These are phyloP conservation scores for Myzus persicae DNA, from an alignment of 1,140 invertebrate genomes.

Conservation along the genomic window DNA sequence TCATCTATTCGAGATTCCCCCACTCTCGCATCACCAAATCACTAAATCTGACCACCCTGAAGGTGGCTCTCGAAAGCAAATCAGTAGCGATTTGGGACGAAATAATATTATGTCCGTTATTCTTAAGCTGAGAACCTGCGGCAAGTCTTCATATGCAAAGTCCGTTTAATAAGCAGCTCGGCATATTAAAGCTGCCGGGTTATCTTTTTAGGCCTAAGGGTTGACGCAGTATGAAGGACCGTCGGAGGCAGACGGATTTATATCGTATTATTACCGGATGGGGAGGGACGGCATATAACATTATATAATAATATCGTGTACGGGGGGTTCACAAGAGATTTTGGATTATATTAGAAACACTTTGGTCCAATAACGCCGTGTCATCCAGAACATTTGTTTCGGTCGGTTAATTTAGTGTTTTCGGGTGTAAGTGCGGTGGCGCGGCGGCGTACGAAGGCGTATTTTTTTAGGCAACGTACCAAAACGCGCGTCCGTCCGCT, in stretches of 20 bases:
- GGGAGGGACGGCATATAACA: no score
- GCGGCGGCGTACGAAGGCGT: constrained; percentile 15
- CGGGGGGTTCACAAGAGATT: background rate
- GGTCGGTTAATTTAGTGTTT: constrained; percentile 27
- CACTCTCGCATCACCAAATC: no score
- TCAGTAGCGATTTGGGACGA: background rate
- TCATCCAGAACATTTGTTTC: constrained; percentile 24
- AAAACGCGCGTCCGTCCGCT: constrained; percentile 29
- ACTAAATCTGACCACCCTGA: no score
- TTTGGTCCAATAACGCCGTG: constrained; percentile 23
- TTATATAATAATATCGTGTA: background rate
- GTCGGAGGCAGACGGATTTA: background rate
- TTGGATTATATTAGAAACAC: background rate
- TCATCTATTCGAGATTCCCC: no score
- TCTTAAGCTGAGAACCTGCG: background rate
- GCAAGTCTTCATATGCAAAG: background rate
- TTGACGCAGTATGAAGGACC: background rate
- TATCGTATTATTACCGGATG: background rate
- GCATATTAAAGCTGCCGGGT: background rate
- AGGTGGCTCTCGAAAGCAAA: background rate
- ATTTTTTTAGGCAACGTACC: constrained; percentile 55
- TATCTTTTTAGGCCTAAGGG: background rate
- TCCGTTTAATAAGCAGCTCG: background rate
- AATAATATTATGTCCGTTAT: background rate
- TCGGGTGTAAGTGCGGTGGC: constrained; percentile 23